A percentile compares a stretch with the other conserved stretches of the same genome.
These are phyloP conservation scores for Elanoides forficatus DNA, from an alignment of 2,113 vertebrate genomes.

Conservation along the genomic window DNA sequence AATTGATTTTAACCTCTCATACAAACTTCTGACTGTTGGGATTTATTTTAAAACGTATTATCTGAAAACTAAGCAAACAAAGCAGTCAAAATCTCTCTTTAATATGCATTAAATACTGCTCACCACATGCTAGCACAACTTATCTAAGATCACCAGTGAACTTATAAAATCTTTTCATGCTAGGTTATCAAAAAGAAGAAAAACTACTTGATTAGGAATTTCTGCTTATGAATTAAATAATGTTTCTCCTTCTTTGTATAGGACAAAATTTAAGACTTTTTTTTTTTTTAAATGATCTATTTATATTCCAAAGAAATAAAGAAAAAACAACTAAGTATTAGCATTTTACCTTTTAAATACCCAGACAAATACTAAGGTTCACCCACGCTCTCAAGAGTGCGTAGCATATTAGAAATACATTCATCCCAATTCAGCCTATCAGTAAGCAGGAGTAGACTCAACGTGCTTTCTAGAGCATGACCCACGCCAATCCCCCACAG, in stretches of 20 bases:
- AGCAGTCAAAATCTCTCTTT: not conserved
- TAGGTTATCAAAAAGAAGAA: not conserved
- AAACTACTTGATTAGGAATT: not conserved
- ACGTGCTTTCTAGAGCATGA: fast-evolving
- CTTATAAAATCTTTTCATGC: not conserved
- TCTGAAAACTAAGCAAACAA: not conserved
- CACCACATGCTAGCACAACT: not conserved
- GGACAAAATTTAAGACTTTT: not conserved
- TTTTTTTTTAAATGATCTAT: not conserved
- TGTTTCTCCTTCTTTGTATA: not conserved
- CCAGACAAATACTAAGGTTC: not conserved
- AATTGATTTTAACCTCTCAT: not conserved
- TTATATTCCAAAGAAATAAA: not conserved
- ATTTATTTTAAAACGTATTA: not conserved
- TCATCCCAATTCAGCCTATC: not conserved
- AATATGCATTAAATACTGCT: not conserved
- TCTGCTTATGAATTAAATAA: not conserved
- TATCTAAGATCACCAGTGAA: not conserved
- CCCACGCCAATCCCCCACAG: not conserved
- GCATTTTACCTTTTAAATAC: not conserved
- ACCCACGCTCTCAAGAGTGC: not conserved
- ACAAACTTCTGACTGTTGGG: not conserved
- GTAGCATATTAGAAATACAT: not conserved
- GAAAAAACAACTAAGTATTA: not conserved
- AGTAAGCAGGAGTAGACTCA: no score